Evolutionary conservation across 2,888 invertebrate species (phyloP), one percentile per base, ranked within the genome.

Genomic region (Calameuta filiformis): DNA sequence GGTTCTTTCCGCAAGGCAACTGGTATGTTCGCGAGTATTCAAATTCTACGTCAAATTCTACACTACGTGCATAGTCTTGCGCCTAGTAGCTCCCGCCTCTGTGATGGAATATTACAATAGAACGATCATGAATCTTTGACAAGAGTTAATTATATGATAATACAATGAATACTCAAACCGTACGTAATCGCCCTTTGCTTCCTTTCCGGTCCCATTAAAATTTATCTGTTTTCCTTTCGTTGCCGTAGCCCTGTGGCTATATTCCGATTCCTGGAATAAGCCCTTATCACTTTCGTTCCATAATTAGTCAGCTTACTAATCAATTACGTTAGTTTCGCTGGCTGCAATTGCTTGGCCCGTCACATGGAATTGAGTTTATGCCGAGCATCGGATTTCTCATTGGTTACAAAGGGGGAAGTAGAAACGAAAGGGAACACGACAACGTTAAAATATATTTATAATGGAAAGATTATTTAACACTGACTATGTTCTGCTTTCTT

Each of bases 211-310:
- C 71, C 71, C 71, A 71, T 71, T 71, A 33, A n/a, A 69, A 23
- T 75, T 73, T 69, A 69, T 76, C 77, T 69, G n/a, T 35, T 73
- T 71, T 56, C 56, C 73, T 78, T 69, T 68, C 37, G 35, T 73
- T 12, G 35, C 56, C 23, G 23, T 23, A 56, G 56, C 56, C 56
- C 56, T 56, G 23, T 56, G 56, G 56, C 23, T 56, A 56, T 56
- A 23, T 9, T 56, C 56, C 1, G 56, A 23, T 56, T 23, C 23
- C 56, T 56, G 23, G 56, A 23, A 56, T 23, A 23, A 9, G 23
- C 56, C 56, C 56, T 56, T 56, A 56, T 56, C 56, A 56, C 56
- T 23, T 23, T 56, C 23, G 56, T 56, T 56, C 56, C 56, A 56
- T 56, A 56, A 56, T 56, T 56, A 56, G 23, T 56, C 56, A 23